Evolutionary conservation across 2,888 invertebrate genomes (phyloP), one percentile per base, ranked within the genome.

Genomic region (Trichogramma dendrolimi): DNA sequence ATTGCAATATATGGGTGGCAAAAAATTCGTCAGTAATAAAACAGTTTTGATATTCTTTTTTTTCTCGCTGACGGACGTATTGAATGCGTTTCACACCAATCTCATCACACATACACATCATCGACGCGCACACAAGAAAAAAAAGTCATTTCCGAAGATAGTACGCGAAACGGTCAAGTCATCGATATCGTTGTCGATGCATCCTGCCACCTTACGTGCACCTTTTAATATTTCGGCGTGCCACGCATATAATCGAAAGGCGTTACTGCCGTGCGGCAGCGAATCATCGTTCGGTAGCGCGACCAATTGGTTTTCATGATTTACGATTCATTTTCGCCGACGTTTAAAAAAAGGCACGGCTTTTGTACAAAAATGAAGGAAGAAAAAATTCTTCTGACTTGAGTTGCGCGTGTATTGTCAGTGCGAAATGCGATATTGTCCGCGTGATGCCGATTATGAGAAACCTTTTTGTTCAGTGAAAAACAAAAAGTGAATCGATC

Each of bases 301-400:
- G 57, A 58, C 63, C 46, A 65, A 65, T 64, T 55, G 44, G 62
- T 62, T 63, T 65, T 55, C 64, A 57, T 61, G 55, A 61, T 61
- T 27, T 27, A 3, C 27, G 27, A 27, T 27, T 27, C 27, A 27
- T 27, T 27, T 27, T 27, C 2, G 27, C 27, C 27, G 27, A 27
- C 27, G 27, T 2, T 27, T 27, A 27, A 27, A 27, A 27, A 27
- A 27, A 27, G 27, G 27, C 27, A 27, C 27, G 27, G 27, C 27
- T 2, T 27, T 27, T 27, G 27, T 27, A 27, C 27, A 27, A 27
- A 27, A 27, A 27, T 27, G 27, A 27, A 27, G 27, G 27, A 27
- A 27, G 27, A 27, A 27, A 27, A 27, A 27, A 27, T 27, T 27
- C 27, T 27, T 27, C 27, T 27, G 27, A 3, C 27, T 27, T 27